Base-by-base conservation (phyloP, 2,797 vertebrate species). In the Melanotaenia nigrans region DNA sequence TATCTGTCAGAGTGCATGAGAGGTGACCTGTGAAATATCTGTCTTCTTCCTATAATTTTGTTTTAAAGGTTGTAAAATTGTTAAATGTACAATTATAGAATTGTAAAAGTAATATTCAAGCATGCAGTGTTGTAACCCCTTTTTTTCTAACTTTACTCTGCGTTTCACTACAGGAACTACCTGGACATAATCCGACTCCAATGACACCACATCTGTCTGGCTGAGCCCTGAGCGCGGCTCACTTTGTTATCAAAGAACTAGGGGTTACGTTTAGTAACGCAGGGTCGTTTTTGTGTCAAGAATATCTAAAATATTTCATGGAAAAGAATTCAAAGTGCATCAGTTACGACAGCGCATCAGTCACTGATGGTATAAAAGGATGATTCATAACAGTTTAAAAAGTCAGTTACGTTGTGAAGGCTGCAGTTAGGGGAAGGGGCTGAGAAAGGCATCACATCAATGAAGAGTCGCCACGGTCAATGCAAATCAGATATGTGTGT, bases 341-440 rank as follows among this genome's bases (percentile, higher is more conserved):
- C 40, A 40, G 36, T 25, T 71, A 25, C n/a, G 38, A 33, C 55
- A 47, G 0, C 4, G 0, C 25, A 56, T 8, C 1, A 42, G 10
- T 57, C 53, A 47, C 28, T 45, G 51, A 32, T 55, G 68, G 61
- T n/a, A 25, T 25, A 42, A 42, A 62, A 3, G 38, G 20, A 57
- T 58, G 40, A 58, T 49, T 72, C 20, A n/a, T 7, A 22, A 1
- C 32, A 4, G 51, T 30, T 16, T 45, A 9, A 28, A 62, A 47
- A 51, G 7, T 24, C 12, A 8, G 4, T 42, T 45, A 16, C 18
- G 16, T 45, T 45, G 40, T 18, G 16, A 18, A 45, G 16, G 5
- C 16, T 45, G 5, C 4, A 45, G 4, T 18, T 47, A 20, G 18
- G 20, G 45, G 20, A 9, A 47, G 45, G 20, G 8, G 45, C 45